Base-by-base conservation (phyloP, 1,140 invertebrate species). In the Temnothorax longispinosus region DNA sequence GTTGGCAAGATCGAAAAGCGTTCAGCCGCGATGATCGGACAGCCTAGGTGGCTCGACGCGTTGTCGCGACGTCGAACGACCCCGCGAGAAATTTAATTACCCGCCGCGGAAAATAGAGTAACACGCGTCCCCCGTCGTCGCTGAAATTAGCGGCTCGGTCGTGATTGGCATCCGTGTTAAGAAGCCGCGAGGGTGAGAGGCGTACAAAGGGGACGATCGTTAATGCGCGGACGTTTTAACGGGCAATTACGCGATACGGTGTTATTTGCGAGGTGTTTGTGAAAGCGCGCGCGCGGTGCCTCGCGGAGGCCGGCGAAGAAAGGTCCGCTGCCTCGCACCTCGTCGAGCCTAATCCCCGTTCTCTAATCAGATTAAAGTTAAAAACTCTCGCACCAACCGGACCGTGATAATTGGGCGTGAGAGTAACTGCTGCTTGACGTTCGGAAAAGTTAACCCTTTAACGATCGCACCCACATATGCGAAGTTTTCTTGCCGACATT, bases 41-140 rank as follows among this genome's bases (percentile, higher is more conserved):
- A 91, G 91, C 90, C 6, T 92, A 90, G 92, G 88, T 90, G 90
- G 88, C 90, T 93, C 91, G 91, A 91, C 86, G 78, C 85, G 71
- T 60, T 32, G 54, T 64, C 62, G 80, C 50, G 15, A 54, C 75
- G 21, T 21, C n/a, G 11, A 35, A 15, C 32, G n/a, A 84, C 52
- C 6, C n/a, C 47, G 47, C 18, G 74, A 32, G 32, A 87, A 50
- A 67, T 81, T 82, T 64, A 64, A 85, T 81, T 81, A 54, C 15
- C 35, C 21, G 7, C 13, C 72, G 50, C 13, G 38, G 41, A 62
- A 84, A 84, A 62, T 75, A 84, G 71, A 75, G 41, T 13, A 84
- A 38, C 32, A 11, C 54, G 71, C 15, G 65, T 64, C 32, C 21
- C 41, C 21, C 41, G 18, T 82, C 78, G 65, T 38, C 65, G 56